Evolutionary conservation across 2,888 invertebrate genomes (phyloP).

Genomic region (Scelioninae gen. 1): DNA sequence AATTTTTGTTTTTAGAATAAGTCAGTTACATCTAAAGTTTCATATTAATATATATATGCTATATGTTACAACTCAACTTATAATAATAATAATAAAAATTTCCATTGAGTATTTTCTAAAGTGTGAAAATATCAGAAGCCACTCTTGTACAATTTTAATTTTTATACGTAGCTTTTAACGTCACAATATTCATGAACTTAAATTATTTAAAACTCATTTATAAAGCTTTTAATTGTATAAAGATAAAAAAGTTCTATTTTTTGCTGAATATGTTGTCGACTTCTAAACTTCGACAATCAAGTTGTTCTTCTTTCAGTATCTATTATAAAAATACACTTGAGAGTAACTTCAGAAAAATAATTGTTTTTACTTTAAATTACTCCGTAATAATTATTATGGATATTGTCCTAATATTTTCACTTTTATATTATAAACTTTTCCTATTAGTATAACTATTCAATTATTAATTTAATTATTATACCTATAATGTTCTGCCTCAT

Average conservation of each 20-base stretch:
- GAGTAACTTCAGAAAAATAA: conserved; percentile 6
- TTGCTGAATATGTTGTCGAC: conserved; percentile 15
- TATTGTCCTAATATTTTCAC: too few relatives aligned
- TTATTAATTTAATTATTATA: too few relatives aligned
- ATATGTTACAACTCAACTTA: too few relatives aligned
- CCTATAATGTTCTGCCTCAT: too few relatives aligned
- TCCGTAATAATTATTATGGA: neutral
- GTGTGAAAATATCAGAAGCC: neutral
- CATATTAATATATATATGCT: too few relatives aligned
- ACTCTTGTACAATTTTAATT: neutral
- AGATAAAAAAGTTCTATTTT: conserved; percentile 3
- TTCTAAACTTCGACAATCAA: conserved; percentile 22
- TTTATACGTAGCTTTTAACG: conserved; percentile 1
- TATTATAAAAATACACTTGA: conserved; percentile 2
- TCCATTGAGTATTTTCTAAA: neutral
- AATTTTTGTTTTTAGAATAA: too few relatives aligned
- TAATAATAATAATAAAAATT: too few relatives aligned
- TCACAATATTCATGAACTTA: conserved; percentile 7
- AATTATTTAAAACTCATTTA: conserved; percentile 34
- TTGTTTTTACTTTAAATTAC: conserved; percentile 25
- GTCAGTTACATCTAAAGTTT: too few relatives aligned
- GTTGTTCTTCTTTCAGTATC: conserved; percentile 13
- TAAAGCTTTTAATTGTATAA: conserved; percentile 27
- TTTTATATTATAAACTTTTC: too few relatives aligned
- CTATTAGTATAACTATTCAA: too few relatives aligned